phyloP scores from a whole-genome alignment of 2,888 invertebrate genomes.

The Ephialtes manifestator region DNA sequence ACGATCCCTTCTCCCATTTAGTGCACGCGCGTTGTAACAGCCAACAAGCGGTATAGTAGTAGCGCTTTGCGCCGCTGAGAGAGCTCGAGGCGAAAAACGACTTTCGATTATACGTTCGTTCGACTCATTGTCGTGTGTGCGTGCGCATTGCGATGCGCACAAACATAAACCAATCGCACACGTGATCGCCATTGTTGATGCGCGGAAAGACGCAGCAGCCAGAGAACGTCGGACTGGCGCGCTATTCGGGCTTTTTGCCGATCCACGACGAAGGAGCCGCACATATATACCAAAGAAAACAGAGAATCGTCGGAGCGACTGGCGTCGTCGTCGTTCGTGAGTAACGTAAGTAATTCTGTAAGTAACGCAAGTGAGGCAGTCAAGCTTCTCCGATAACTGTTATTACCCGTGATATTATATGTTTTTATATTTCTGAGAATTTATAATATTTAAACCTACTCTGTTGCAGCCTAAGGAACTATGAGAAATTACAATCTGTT shows the following conservation, averaged over 20 bases:
- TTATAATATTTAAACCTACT: too few relatives aligned
- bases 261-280: constrained; percentile 47
- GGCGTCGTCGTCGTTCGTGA: neutral
- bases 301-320: constrained; percentile 5
- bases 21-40: constrained; percentile 46
- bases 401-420: too few relatives aligned
- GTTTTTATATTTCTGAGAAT: too few relatives aligned
- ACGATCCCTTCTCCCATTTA: constrained; percentile 51
- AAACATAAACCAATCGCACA: constrained; percentile 66
- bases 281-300: neutral
- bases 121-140: neutral
- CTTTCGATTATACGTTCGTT: constrained; percentile 50
- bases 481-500: too few relatives aligned
- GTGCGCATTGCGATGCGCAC: constrained; percentile 43
- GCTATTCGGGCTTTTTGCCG: constrained; percentile 77
- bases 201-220: constrained; percentile 55
- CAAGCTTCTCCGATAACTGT: constrained; percentile 38
- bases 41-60: neutral
- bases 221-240: constrained; percentile 76
- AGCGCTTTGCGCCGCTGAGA: constrained; percentile 52
- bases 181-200: constrained; percentile 82
- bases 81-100: constrained; percentile 28
- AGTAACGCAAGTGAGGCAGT: too few relatives aligned
- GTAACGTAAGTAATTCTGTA: neutral
- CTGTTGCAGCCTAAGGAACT: too few relatives aligned